Evolutionary conservation across 2,888 invertebrate species (phyloP), one percentile per base, ranked within the genome.

Genomic region (Syrphus vitripennis): DNA sequence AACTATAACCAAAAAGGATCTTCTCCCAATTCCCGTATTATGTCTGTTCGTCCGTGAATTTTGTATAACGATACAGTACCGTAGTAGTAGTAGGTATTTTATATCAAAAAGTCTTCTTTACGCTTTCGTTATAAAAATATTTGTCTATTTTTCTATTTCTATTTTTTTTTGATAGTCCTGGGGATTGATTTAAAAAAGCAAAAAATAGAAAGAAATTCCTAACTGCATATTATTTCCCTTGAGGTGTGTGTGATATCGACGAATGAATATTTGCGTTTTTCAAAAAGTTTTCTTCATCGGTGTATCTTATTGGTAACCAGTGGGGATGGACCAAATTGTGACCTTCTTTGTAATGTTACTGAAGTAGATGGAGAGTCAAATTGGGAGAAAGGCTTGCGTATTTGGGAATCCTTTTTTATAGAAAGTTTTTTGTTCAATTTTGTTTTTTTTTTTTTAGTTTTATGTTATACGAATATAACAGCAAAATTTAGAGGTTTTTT

Each of bases 141-240:
- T 77, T 82, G 61, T 81, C 42, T 34, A 53, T 48, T 4, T 48
- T 59, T 55, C 16, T 24, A 21, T 16, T n/a, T 45, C n/a, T n/a
- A n/a, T 67, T 72, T 40, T 59, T 42, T 19, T 26, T 19, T 21
- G 19, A 1, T 10, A 31, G 21, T 40, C 40, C 48, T 70, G 40
- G 67, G 74, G 57, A 84, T 81, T 80, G 59, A 69, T 72, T 81
- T 72, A 16, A 71, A 76, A 48, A 12, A 12, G 12, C 4, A 34
- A 34, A 34, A 34, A 34, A 34, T n/a, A n/a, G n/a, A 84, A 69
- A 53, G 72, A 76, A n/a, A 84, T 81, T 81, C 14, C 31, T 61
- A 61, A 72, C 76, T 80, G 76, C 48, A 72, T 77, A 81, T 81
- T 81, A 84, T 84, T 84, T 84, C 84, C 84, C 84, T 53, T 48